Evolutionary conservation across 2,113 vertebrate species (phyloP).

Genomic region (Pogonocichla stellata): DNA sequence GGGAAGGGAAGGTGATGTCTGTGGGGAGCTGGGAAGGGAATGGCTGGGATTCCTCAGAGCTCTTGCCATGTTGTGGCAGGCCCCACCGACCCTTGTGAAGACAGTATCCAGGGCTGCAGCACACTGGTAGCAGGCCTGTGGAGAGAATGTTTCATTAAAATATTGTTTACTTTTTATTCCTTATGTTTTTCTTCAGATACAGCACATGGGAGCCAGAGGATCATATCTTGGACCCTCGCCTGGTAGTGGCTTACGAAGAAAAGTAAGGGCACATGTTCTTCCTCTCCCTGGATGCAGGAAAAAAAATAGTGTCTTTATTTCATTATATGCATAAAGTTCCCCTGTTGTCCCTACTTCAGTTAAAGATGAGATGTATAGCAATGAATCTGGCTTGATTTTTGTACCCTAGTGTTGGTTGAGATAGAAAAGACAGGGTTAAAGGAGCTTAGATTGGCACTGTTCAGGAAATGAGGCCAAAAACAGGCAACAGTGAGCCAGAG

Average conservation of each 20-base stretch:
- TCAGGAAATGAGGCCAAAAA: not conserved
- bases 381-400: not conserved
- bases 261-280: constrained; percentile 81
- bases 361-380: not conserved
- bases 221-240: constrained; percentile 97
- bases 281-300: not conserved
- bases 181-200: constrained; percentile 82
- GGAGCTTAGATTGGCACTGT: not conserved
- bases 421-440: not conserved
- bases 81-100: not conserved
- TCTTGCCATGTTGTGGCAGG: not conserved
- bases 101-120: not conserved
- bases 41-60: constrained; percentile 18
- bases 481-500: not conserved
- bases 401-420: not conserved
- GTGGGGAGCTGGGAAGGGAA: not conserved
- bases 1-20: not conserved
- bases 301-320: not conserved
- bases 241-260: constrained; percentile 96
- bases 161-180: constrained; percentile 30
- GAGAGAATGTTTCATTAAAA: constrained; percentile 28
- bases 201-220: constrained; percentile 99
- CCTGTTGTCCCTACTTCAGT: not conserved
- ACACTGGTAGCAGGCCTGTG: not conserved
- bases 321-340: not conserved